A percentile compares a stretch with the other conserved stretches of the same genome.
phyloP scores from a whole-genome alignment of 2,113 vertebrate genomes.

The Phyllopteryx taeniolatus region DNA sequence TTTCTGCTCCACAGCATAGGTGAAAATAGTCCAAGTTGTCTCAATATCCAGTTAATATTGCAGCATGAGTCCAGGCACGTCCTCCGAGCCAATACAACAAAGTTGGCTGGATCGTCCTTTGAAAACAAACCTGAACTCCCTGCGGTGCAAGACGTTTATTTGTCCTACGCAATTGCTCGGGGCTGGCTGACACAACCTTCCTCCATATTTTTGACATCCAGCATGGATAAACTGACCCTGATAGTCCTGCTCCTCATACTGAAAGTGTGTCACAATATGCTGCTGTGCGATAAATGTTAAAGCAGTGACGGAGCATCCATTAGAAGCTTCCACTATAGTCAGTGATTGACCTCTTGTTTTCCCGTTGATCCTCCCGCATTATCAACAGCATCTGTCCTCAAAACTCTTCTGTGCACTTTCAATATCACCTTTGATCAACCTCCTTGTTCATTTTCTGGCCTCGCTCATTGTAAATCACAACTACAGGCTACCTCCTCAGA shows the following conservation, averaged over 20 bases:
- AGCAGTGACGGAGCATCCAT: slow-evolving; percentile 39
- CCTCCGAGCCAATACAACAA: slow-evolving; percentile 61
- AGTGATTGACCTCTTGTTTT: slow-evolving; percentile 40
- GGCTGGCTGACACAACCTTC: slow-evolving; percentile 39
- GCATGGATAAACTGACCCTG: slow-evolving; percentile 44
- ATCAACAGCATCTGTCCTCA: slow-evolving; percentile 12
- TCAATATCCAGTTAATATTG: slow-evolving; percentile 58
- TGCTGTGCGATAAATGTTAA: slow-evolving; percentile 33
- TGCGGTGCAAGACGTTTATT: slow-evolving; percentile 54
- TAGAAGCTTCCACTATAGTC: slow-evolving; percentile 48
- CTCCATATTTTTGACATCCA: slow-evolving; percentile 49
- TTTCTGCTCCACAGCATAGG: slow-evolving; percentile 50
- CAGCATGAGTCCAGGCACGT: slow-evolving; percentile 50
- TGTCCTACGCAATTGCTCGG: slow-evolving; percentile 42
- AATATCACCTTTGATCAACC: slow-evolving; percentile 11
- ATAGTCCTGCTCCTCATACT: slow-evolving; percentile 20
- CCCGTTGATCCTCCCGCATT: not conserved
- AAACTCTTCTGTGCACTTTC: slow-evolving; percentile 8
- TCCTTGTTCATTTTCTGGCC: slow-evolving; percentile 14
- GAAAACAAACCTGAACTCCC: slow-evolving; percentile 65
- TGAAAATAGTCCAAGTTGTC: slow-evolving; percentile 66
- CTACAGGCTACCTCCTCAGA: slow-evolving; percentile 28
- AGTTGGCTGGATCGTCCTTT: slow-evolving; percentile 48
- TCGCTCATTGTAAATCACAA: slow-evolving; percentile 49
- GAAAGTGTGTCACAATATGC: slow-evolving; percentile 32